A percentile compares a stretch with the other conserved stretches of the same genome.
phyloP scores from a whole-genome alignment of 2,888 invertebrate genomes.

The Lochmaea capreae region DNA sequence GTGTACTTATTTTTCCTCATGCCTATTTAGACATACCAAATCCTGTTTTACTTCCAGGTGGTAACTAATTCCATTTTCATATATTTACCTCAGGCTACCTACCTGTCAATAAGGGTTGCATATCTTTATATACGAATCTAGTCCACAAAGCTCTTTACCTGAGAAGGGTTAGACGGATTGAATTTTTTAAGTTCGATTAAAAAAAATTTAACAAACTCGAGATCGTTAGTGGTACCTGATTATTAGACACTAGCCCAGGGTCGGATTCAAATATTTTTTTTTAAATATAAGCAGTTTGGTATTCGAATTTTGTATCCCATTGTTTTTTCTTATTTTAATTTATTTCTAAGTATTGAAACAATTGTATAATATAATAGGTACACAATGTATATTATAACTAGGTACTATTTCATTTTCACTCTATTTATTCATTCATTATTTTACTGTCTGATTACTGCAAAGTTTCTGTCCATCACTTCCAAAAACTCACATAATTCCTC shows the following conservation, averaged over 20 bases:
- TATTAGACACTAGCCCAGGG: neutral
- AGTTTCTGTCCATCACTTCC: too few species aligned
- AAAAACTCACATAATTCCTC: too few species aligned
- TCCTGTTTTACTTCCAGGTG: neutral
- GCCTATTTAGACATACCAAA: neutral
- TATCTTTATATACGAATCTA: constrained; percentile 11
- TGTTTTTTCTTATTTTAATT: too few species aligned
- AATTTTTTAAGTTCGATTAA: constrained; percentile 12
- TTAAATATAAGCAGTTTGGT: too few species aligned
- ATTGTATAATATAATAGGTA: too few species aligned
- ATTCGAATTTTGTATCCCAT: too few species aligned
- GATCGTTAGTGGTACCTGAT: neutral
- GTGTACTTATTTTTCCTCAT: neutral
- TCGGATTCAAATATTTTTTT: neutral
- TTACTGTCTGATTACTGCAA: too few species aligned
- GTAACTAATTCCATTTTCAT: constrained; percentile 1
- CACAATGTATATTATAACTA: too few species aligned
- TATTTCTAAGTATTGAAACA: too few species aligned
- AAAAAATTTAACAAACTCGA: neutral
- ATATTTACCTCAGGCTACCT: constrained; percentile 6
- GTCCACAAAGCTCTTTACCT: constrained; percentile 4
- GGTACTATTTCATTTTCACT: too few species aligned
- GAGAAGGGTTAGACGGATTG: constrained; percentile 3
- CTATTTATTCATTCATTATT: too few species aligned
- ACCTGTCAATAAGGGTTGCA: constrained; percentile 13